Percentiles rank a stretch among this genome's conserved stretches.
Conservation (phyloP, 2,797 vertebrate genomes). For the Pangasius djambal region DNA sequence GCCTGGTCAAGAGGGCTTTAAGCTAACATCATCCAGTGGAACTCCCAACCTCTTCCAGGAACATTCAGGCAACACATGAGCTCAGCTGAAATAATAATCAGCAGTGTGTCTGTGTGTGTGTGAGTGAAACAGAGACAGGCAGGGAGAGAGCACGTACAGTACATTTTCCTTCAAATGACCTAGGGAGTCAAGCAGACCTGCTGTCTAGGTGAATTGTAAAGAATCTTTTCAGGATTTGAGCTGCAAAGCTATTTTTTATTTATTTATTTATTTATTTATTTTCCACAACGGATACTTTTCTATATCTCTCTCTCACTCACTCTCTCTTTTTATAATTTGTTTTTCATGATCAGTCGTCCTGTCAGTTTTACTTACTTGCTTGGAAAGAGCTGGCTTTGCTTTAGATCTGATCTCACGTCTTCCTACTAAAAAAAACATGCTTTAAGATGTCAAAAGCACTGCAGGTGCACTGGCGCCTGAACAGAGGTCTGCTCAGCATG, state of each 20-base stretch:
- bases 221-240: background rate
- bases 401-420: constrained; percentile 31
- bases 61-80: constrained; percentile 56
- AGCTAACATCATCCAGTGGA: constrained; percentile 67
- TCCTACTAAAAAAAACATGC: background rate
- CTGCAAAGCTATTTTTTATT: background rate
- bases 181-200: constrained; percentile 24
- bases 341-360: constrained; percentile 29
- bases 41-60: constrained; percentile 67
- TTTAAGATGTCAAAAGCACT: constrained; percentile 35
- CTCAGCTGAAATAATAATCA: constrained; percentile 71
- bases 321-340: background rate
- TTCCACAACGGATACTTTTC: background rate
- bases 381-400: constrained; percentile 14
- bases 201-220: constrained; percentile 18
- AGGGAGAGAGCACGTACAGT: background rate
- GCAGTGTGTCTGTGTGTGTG: background rate
- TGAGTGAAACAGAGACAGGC: background rate
- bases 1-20: constrained; percentile 54
- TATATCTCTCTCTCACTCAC: background rate
- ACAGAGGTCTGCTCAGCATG: constrained; percentile 36
- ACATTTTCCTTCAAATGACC: constrained; percentile 12
- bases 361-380: constrained; percentile 5
- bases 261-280: background rate
- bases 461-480: constrained; percentile 45